phyloP scores from a whole-genome alignment of 2,888 invertebrate genomes.

The Hypena proboscidalis region DNA sequence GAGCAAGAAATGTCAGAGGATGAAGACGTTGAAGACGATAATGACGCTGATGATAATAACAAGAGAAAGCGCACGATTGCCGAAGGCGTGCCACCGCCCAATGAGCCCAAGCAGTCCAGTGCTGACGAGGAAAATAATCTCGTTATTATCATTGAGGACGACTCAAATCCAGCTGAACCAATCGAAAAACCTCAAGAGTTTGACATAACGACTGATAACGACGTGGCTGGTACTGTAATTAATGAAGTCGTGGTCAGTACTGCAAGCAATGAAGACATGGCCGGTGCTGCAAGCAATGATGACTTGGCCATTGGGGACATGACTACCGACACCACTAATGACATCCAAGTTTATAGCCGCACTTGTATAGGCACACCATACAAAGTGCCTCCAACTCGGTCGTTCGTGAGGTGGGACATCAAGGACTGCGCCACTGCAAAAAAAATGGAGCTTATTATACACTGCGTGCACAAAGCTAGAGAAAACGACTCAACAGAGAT shows the following conservation, averaged over 20 bases:
- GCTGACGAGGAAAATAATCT: too few relatives aligned
- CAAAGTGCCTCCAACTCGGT: constrained; percentile 62
- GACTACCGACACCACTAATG: constrained; percentile 2
- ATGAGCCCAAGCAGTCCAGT: neutral
- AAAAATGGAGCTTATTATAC: constrained; percentile 58
- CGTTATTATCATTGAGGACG: too few relatives aligned
- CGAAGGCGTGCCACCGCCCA: too few relatives aligned
- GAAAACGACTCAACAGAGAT: constrained; percentile 60
- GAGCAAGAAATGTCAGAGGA: too few relatives aligned
- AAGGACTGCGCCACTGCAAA: constrained; percentile 39
- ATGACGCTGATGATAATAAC: too few relatives aligned
- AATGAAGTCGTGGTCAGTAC: neutral
- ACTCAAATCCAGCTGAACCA: too few relatives aligned
- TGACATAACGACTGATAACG: too few relatives aligned
- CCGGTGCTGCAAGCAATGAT: too few relatives aligned
- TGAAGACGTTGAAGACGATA: too few relatives aligned
- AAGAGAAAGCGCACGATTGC: too few relatives aligned
- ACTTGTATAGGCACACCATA: constrained; percentile 63
- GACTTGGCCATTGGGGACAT: neutral
- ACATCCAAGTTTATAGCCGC: constrained; percentile 52
- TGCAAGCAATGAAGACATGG: constrained; percentile 1
- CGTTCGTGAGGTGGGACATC: constrained; percentile 65
- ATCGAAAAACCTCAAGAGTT: too few relatives aligned
- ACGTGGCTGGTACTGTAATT: too few relatives aligned
- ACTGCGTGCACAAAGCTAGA: constrained; percentile 63